Evolutionary conservation across 2,888 invertebrate species (phyloP).

Genomic region (Tribolium freemani): DNA sequence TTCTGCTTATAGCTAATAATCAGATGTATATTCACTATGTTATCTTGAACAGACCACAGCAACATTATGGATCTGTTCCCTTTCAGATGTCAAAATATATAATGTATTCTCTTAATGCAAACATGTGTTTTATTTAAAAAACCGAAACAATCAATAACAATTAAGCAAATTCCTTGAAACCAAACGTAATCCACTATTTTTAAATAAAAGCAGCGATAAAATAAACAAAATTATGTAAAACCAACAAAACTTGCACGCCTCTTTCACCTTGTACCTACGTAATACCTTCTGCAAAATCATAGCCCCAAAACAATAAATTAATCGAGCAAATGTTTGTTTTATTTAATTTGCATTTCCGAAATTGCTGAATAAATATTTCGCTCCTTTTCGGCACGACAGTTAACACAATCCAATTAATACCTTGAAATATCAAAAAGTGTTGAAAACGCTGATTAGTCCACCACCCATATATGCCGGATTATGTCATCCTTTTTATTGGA

Average conservation of each 20-base stretch:
- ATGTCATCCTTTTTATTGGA: constrained; percentile 13
- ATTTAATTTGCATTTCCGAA: background rate
- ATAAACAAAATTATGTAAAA: background rate
- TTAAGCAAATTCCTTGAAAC: too few relatives aligned
- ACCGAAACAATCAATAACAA: too few relatives aligned
- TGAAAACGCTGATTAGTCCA: constrained; percentile 1
- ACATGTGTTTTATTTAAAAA: constrained; percentile 49
- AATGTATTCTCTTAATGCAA: constrained; percentile 66
- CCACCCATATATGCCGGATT: background rate
- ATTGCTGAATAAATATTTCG: background rate
- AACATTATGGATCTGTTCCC: constrained; percentile 53
- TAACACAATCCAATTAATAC: constrained; percentile 8
- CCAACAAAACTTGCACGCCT: background rate
- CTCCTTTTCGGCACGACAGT: constrained; percentile 5
- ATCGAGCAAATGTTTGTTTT: background rate
- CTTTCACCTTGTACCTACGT: background rate
- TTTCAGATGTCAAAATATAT: constrained; percentile 60
- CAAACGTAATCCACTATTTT: background rate
- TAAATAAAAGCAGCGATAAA: background rate
- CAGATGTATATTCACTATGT: constrained; percentile 45
- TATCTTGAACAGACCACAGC: constrained; percentile 47
- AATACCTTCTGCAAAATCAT: background rate
- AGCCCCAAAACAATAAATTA: background rate
- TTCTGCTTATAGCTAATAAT: constrained; percentile 46
- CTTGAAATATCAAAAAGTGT: constrained; percentile 4